Evolutionary conservation across 2,113 vertebrate species (phyloP).

Genomic region (Entosphenus tridentatus): DNA sequence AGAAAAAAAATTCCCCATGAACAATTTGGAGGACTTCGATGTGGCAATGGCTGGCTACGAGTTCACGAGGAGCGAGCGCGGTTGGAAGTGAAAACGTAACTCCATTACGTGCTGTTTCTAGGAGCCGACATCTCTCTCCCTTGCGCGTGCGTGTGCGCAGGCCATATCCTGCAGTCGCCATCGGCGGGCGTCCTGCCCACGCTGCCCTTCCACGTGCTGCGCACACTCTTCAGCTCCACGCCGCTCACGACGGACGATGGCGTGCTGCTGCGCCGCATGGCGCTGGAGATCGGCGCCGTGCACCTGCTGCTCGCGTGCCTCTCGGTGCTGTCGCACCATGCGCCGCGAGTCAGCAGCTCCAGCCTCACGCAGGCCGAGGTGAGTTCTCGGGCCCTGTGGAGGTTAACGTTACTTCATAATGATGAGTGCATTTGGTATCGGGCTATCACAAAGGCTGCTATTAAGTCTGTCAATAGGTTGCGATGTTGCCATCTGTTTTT

Average conservation of each 20-base stretch:
- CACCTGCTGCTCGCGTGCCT: slow-evolving; percentile 90
- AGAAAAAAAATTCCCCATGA: too few relatives aligned
- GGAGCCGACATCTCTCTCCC: too few relatives aligned
- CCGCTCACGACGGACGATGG: slow-evolving; percentile 85
- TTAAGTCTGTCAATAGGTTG: too few relatives aligned
- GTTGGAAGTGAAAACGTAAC: too few relatives aligned
- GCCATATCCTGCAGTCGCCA: slow-evolving; percentile 89
- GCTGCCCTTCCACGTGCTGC: slow-evolving; percentile 75
- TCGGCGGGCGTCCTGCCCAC: slow-evolving; percentile 89
- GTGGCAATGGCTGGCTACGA: too few relatives aligned
- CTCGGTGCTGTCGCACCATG: slow-evolving; percentile 90
- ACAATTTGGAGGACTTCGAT: too few relatives aligned
- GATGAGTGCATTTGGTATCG: too few relatives aligned
- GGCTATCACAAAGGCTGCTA: too few relatives aligned
- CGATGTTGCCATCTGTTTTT: too few relatives aligned
- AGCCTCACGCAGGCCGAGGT: slow-evolving; percentile 61
- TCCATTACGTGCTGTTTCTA: too few relatives aligned
- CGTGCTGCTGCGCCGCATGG: slow-evolving; percentile 72
- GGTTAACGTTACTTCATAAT: too few relatives aligned
- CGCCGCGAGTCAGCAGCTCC: slow-evolving; percentile 50
- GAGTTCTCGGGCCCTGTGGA: slow-evolving; percentile 9
- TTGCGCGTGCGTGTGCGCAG: slow-evolving; percentile 17
- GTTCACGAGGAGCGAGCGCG: too few relatives aligned
- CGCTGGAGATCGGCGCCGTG: slow-evolving; percentile 76
- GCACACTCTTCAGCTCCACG: slow-evolving; percentile 63